Evolutionary conservation across 53 echinoderm and acorn worm genomes (phyloP).

Genomic region (Echinarachnius parma): DNA sequence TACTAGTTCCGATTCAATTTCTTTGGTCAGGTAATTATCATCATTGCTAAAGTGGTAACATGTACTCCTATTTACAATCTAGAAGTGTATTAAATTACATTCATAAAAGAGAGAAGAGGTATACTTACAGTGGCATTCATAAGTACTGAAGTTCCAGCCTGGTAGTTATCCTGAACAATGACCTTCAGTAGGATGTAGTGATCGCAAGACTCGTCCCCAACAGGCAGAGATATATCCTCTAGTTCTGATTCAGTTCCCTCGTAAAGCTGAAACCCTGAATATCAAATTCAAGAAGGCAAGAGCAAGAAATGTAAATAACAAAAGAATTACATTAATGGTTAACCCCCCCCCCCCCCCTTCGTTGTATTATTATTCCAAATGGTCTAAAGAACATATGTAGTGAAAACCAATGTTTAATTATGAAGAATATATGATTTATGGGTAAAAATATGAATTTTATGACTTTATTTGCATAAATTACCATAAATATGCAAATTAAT

Average conservation of each 20-base stretch:
- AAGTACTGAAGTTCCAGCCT: slow-evolving; percentile 22
- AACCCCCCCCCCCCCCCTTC: too few relatives aligned
- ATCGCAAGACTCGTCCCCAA: slow-evolving; percentile 34
- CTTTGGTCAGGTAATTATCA: background rate
- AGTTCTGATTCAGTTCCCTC: background rate
- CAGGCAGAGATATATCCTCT: slow-evolving; percentile 45
- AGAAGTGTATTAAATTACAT: too few relatives aligned
- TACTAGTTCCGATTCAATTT: too few relatives aligned
- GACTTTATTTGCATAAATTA: too few relatives aligned
- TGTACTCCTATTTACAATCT: background rate
- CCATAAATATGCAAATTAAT: too few relatives aligned
- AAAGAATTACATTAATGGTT: too few relatives aligned
- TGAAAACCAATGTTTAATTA: too few relatives aligned
- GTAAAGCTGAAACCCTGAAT: slow-evolving; percentile 1
- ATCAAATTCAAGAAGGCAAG: background rate
- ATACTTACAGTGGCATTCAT: slow-evolving; percentile 54
- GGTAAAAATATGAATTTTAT: too few relatives aligned
- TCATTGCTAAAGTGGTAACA: too few relatives aligned
- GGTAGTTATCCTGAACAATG: slow-evolving; percentile 48
- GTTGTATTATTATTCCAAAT: too few relatives aligned
- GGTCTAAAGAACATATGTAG: too few relatives aligned
- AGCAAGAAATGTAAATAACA: background rate
- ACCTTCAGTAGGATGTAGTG: slow-evolving; percentile 42
- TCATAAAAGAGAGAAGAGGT: background rate
- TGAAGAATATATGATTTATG: too few relatives aligned